A percentile compares a stretch with the other conserved stretches of the same genome.
phyloP scores from a whole-genome alignment of 2,113 vertebrate genomes.

The Bos javanicus region DNA sequence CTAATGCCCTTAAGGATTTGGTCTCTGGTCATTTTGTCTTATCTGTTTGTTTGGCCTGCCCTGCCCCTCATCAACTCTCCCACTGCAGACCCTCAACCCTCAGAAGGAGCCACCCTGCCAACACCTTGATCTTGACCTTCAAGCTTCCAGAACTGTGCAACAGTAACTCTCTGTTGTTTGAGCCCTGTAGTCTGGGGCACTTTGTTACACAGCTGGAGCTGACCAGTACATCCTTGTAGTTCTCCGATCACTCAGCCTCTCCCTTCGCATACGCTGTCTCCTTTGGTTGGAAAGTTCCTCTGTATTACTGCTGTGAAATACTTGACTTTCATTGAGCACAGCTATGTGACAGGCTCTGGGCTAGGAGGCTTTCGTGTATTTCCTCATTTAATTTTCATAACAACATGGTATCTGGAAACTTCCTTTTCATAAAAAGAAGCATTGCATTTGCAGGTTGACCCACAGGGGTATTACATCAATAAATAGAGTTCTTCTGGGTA shows the following conservation, averaged over 20 bases:
- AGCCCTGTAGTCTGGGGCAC: background rate
- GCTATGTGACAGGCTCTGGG: background rate
- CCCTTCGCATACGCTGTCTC: background rate
- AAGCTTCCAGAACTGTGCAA: background rate
- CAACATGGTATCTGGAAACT: background rate
- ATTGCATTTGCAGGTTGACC: rapidly evolving
- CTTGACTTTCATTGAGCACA: background rate
- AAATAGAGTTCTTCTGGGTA: background rate
- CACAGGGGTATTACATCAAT: background rate
- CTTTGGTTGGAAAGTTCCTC: background rate
- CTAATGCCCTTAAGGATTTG: background rate
- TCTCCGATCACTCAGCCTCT: background rate
- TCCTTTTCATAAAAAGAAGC: background rate
- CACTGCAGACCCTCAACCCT: background rate
- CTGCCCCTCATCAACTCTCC: rapidly evolving
- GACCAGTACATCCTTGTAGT: background rate
- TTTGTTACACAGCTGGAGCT: rapidly evolving
- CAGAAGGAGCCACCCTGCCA: background rate
- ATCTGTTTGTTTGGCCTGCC: background rate
- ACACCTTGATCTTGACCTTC: background rate
- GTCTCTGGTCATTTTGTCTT: background rate
- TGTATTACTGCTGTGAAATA: rapidly evolving
- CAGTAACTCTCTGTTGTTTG: background rate
- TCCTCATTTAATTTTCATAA: background rate
- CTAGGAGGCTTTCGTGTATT: rapidly evolving